Evolutionary conservation across 2,797 vertebrate species (phyloP).

Genomic region (Neoniphon sammara): DNA sequence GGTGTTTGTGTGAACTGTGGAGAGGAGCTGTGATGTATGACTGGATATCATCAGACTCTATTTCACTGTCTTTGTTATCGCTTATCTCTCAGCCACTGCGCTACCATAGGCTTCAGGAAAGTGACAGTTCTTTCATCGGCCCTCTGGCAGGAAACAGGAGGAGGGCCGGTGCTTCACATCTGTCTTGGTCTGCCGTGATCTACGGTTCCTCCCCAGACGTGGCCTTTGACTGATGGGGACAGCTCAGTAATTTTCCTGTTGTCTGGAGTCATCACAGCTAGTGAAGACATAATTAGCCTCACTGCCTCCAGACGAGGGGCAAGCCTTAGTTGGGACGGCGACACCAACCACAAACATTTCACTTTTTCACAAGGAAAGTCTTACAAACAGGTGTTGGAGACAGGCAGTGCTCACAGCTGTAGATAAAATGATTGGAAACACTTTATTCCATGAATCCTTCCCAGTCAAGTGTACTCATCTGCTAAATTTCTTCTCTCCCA

Average conservation of each 20-base stretch:
- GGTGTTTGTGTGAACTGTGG: slow-evolving; percentile 16
- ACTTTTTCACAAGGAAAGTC: slow-evolving; percentile 7
- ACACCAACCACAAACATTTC: slow-evolving; percentile 33
- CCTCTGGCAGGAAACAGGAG: slow-evolving; percentile 63
- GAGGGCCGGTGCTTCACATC: slow-evolving; percentile 47
- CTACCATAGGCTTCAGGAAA: slow-evolving; percentile 53
- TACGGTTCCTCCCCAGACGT: slow-evolving; percentile 25
- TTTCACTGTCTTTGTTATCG: slow-evolving; percentile 29
- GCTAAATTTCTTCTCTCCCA: slow-evolving; percentile 55
- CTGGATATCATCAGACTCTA: slow-evolving; percentile 16
- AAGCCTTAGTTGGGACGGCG: neutral
- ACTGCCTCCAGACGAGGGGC: slow-evolving; percentile 44
- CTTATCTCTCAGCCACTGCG: slow-evolving; percentile 42
- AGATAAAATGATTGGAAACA: slow-evolving; percentile 28
- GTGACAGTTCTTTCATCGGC: slow-evolving; percentile 70
- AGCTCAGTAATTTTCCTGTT: slow-evolving; percentile 74
- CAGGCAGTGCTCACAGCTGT: slow-evolving; percentile 6
- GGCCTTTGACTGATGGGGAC: slow-evolving; percentile 65
- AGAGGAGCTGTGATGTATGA: neutral
- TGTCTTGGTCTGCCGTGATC: slow-evolving; percentile 45
- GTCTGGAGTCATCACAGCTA: slow-evolving; percentile 60
- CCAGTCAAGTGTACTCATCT: slow-evolving; percentile 45
- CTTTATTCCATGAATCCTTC: slow-evolving; percentile 23
- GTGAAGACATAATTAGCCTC: slow-evolving; percentile 74
- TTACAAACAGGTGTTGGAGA: slow-evolving; percentile 39